Evolutionary conservation across 2,888 invertebrate genomes (phyloP), one percentile per base, ranked within the genome.

Genomic region (Plebejus argus): DNA sequence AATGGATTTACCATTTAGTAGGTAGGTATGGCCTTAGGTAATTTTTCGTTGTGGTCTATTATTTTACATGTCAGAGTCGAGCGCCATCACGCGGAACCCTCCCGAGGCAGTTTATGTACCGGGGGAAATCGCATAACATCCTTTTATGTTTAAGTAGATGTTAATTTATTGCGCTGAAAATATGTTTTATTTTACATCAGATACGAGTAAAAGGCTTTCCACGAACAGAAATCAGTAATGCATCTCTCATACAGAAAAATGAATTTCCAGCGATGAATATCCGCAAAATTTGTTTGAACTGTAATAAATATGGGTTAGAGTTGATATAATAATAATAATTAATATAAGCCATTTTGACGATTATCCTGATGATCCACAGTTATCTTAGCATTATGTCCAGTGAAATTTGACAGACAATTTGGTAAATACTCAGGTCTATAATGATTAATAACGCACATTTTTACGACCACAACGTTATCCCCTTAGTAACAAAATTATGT

Each of bases 1-100:
- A 5, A 18, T 5, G 18, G 4, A 18, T 18, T 53, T 53, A 53
- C 53, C 58, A 20, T 8, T 58, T 20, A 20, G 61, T 23, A 23
- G 20, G 4, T 66, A 66, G 61, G 3, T 66, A 28, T 33, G 23
- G 61, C 23, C 6, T 66, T 5, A 18, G 28, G 66, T 66, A 66
- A 66, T 28, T 66, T 66, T 66, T 66, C 23, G 15, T 66, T 28
- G 66, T 66, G 28, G 28, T 15, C 66, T 66, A 66, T 66, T 66
- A 28, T 66, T 66, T 66, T 33, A 33, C 66, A 66, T 66, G 15
- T 15, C 15, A 15, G 66, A 15, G n/a, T n/a, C n/a, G n/a, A n/a
- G 66, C 18, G 28, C 66, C 23, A 15, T 66, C 28, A 15, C 28
- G 66, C 28, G 28, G 18, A 66, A 6, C 28, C 28, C 66, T 1